phyloP scores from a whole-genome alignment of 2,113 vertebrate species.

The Passer domesticus region DNA sequence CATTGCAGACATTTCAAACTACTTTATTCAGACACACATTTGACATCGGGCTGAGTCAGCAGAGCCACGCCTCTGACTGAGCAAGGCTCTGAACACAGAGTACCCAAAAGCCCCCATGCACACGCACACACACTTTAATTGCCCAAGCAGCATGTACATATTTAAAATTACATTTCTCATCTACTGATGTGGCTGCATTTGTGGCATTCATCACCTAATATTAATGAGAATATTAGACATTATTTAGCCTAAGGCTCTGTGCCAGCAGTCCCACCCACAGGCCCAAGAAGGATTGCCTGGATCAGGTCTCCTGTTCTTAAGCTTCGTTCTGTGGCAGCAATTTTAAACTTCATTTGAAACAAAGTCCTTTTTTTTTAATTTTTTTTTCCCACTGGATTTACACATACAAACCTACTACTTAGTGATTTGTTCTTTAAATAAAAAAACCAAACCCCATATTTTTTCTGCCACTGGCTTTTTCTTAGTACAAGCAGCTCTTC shows the following conservation, averaged over 20 bases:
- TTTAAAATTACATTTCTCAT: background rate
- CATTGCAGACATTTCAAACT: background rate
- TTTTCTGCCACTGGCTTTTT: background rate
- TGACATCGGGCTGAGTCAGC: background rate
- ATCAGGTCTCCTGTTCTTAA: background rate
- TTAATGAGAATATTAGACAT: background rate
- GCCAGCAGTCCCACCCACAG: background rate
- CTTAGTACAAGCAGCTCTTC: background rate
- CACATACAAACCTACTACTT: background rate
- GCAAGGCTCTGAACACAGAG: background rate
- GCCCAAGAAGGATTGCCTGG: background rate
- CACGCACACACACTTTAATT: background rate
- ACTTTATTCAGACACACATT: background rate
- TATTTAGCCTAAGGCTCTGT: background rate
- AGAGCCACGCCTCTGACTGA: background rate
- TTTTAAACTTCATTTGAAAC: background rate
- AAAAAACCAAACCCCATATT: rapidly evolving
- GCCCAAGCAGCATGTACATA: background rate
- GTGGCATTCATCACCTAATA: background rate
- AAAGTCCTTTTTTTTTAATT: background rate
- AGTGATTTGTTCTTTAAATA: background rate
- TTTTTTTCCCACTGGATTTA: background rate
- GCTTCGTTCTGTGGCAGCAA: background rate
- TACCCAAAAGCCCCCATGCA: background rate
- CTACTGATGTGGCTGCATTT: background rate